Percentiles rank a stretch among this genome's conserved stretches.
phyloP scores from a whole-genome alignment of 2,113 vertebrate species.

The Pygoscelis adeliae region DNA sequence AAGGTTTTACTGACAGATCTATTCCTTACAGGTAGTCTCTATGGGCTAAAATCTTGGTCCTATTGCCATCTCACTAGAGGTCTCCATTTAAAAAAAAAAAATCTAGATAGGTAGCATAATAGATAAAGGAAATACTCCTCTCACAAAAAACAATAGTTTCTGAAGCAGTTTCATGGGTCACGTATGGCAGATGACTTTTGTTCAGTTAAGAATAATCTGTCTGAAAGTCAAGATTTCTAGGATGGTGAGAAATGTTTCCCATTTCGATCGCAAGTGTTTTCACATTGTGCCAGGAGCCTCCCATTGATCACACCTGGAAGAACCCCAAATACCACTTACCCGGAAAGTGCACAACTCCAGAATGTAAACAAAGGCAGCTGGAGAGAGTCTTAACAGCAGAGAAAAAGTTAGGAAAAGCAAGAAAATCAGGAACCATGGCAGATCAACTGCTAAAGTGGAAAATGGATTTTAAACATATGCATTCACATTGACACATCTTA shows the following conservation, averaged over 20 bases:
- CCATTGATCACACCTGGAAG: background rate
- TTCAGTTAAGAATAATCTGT: background rate
- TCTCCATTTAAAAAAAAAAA: background rate
- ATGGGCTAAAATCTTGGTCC: background rate
- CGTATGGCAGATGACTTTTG: background rate
- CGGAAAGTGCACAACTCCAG: background rate
- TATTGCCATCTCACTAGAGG: background rate
- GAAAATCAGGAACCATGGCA: background rate
- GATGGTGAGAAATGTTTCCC: background rate
- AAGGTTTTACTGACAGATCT: background rate
- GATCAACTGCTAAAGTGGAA: background rate
- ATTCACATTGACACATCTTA: background rate
- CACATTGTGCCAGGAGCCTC: background rate
- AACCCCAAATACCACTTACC: background rate
- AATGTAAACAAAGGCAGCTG: background rate
- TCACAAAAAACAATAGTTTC: background rate
- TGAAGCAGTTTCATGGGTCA: background rate
- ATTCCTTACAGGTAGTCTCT: background rate
- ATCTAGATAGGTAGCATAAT: background rate
- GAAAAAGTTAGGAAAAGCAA: background rate
- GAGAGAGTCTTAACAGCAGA: background rate
- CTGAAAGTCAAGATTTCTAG: background rate
- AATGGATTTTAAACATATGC: background rate
- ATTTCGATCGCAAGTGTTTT: background rate
- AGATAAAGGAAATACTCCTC: background rate